Percentiles rank a stretch among this genome's conserved stretches.
Conservation (phyloP, 1,140 invertebrate species). For the Diuraphis noxia region DNA sequence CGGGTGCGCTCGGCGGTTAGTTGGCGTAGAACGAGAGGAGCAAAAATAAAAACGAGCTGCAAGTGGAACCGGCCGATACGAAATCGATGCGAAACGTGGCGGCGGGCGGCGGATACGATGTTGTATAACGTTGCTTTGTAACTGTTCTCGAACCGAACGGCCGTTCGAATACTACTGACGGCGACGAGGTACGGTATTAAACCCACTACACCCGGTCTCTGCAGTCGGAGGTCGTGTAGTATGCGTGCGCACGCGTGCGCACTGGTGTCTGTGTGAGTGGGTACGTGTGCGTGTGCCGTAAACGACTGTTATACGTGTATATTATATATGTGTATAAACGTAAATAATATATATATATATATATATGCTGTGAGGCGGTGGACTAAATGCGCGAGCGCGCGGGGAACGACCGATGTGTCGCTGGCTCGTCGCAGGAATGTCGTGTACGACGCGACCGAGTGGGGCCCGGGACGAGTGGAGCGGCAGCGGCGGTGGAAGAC, state of each 20-base stretch:
- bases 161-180: constrained; percentile 3
- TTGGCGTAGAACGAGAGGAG: neutral
- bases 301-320: neutral
- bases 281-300: neutral
- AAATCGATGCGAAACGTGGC: too few relatives aligned
- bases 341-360: neutral
- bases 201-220: neutral
- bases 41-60: neutral
- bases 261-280: neutral
- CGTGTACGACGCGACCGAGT: constrained; percentile 17
- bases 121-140: neutral
- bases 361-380: neutral
- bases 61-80: neutral
- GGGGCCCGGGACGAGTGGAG: neutral
- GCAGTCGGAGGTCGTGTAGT: neutral
- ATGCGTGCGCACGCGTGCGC: neutral
- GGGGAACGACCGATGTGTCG: constrained; percentile 24
- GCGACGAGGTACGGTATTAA: neutral
- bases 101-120: too few relatives aligned
- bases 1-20: neutral
- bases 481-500: neutral
- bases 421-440: constrained; percentile 49
- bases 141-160: neutral
- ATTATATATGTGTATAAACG: too few relatives aligned
- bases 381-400: neutral